Percentiles rank a stretch among this genome's conserved stretches.
These are phyloP conservation scores for Pentalonia nigronervosa DNA, from an alignment of 1,140 invertebrate genomes.

Conservation along the genomic window DNA sequence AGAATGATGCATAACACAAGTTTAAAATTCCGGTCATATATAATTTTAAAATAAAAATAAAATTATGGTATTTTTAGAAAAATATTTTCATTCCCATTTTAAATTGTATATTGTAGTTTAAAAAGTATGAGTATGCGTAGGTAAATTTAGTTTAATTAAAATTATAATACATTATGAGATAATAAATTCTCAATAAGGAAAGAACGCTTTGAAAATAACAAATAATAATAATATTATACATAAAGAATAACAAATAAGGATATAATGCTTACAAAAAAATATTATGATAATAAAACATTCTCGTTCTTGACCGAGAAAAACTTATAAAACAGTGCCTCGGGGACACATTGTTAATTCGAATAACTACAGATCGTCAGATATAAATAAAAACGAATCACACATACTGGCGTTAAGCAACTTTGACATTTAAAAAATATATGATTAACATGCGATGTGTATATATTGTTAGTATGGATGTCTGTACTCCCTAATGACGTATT, in stretches of 20 bases:
- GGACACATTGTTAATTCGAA: constrained; percentile 9
- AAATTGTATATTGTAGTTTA: neutral
- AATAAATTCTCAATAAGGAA: neutral
- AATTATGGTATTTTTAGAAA: neutral
- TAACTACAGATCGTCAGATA: neutral
- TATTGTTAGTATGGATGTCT: neutral
- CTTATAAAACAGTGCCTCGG: neutral
- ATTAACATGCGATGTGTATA: neutral
- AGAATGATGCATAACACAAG: neutral
- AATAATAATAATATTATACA: neutral
- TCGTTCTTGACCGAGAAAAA: constrained; percentile 39
- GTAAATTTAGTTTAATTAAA: neutral
- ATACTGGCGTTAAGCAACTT: neutral
- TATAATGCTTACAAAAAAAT: neutral
- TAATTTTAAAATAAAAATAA: neutral
- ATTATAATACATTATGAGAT: neutral
- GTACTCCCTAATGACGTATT: neutral
- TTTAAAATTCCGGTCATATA: neutral
- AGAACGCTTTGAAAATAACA: neutral
- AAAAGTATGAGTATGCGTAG: neutral
- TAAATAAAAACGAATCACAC: neutral
- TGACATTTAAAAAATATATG: neutral
- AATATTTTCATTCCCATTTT: no score
- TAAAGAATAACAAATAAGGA: neutral
- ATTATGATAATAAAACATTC: constrained; percentile 10